Percentiles rank a stretch among this genome's conserved stretches.
phyloP scores from a whole-genome alignment of 2,888 invertebrate species.

The Odontocolon sp. region DNA sequence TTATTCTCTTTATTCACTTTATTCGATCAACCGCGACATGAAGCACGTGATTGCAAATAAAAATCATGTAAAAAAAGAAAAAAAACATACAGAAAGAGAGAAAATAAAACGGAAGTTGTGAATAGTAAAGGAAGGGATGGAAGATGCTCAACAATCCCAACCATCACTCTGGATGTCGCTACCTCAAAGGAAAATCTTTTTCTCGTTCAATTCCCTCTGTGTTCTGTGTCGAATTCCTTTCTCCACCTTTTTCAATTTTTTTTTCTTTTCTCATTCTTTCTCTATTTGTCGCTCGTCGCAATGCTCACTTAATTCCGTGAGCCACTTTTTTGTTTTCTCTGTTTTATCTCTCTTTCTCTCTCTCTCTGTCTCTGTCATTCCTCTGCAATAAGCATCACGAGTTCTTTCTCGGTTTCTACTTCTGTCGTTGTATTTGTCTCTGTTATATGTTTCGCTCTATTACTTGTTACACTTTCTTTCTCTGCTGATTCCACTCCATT shows the following conservation, averaged over 20 bases:
- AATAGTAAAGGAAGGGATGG: neutral
- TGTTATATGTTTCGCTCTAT: neutral
- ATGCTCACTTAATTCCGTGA: conserved; percentile 20
- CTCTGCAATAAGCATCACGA: too few relatives aligned
- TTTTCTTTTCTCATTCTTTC: neutral
- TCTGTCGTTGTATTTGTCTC: too few relatives aligned
- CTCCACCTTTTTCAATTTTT: neutral
- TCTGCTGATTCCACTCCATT: conserved; percentile 33
- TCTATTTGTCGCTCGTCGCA: conserved; percentile 2
- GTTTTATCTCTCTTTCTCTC: neutral
- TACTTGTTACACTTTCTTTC: conserved; percentile 12
- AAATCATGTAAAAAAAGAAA: neutral
- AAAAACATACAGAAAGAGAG: too few relatives aligned
- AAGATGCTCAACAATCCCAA: neutral
- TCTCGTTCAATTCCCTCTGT: neutral
- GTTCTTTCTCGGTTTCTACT: too few relatives aligned
- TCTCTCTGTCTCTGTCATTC: neutral
- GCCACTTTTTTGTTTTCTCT: neutral
- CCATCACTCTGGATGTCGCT: neutral
- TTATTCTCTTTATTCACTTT: neutral
- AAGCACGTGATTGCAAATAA: conserved; percentile 2
- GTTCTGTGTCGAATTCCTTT: conserved; percentile 2
- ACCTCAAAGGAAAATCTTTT: conserved; percentile 16
- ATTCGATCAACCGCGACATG: neutral
- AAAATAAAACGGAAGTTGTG: neutral